Base-by-base conservation (phyloP, 2,113 vertebrate species). In the Bubalus kerabau region DNA sequence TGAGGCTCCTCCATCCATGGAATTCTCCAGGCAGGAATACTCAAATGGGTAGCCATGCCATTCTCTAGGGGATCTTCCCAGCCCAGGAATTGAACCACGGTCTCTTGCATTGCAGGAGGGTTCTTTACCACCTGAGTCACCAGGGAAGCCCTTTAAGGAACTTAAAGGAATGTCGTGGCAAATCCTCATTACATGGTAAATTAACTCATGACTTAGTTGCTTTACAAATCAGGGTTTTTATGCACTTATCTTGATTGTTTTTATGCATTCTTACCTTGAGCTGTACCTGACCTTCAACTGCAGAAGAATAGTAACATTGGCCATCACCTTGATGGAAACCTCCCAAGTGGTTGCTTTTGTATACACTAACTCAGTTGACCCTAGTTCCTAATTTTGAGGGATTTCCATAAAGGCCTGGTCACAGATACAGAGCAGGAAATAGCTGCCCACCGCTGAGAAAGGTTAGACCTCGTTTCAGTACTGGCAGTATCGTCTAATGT, bases 221-320 rank as follows among this genome's bases (percentile, higher is more conserved):
- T 40, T 86, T 9, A 23, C 23, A 48, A 48, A 7, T 21, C 32
- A 14, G 30, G 32, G 28, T 1, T 19, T 40, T 48, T 32, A 13
- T 6, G 21, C 36, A 0, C 2, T 14, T 81, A 6, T 1, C 46
- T 32, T 32, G 9, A 6, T 50, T 81, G 16, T 6, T 19, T 50
- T 32, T 21, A 28, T 6, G 15, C 14, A 6, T 59, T 28, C 12
- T 14, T n/a, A 12, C 64, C 54, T 48, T 26, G 36, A 2, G 7
- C 12, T 7, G 12, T 14, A 7, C 21, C 15, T 32, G 36, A 28
- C 13, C 67, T 43, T 57, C n/a, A 5, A 0, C 50, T 6, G 5
- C 9, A 12, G n/a, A 17, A 74, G 50, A 62, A 30, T 5, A 3
- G 0, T 1, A 8, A 3, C n/a, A 0, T 5, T 10, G 3, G 4